A percentile compares a stretch with the other conserved stretches of the same genome.
These are phyloP conservation scores for Erythrocercus mccallii DNA, from an alignment of 2,113 vertebrate genomes.

Conservation along the genomic window DNA sequence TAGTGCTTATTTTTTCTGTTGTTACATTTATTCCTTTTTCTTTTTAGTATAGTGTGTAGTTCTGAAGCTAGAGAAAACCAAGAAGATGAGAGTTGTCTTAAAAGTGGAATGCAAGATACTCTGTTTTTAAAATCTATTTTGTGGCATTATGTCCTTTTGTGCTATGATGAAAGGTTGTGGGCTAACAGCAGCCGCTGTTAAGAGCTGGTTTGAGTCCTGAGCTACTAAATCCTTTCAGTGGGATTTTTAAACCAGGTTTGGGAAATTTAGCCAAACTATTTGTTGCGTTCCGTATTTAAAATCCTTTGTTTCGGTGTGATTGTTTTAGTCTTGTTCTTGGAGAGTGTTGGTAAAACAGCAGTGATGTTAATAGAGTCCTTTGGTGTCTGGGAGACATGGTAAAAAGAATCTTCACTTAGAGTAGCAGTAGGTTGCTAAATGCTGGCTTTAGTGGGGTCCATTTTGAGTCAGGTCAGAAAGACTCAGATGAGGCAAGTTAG, in stretches of 20 bases:
- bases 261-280: not conserved
- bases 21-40: not conserved
- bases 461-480: slow-evolving; percentile 17
- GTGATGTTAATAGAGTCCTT: not conserved
- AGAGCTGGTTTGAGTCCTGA: slow-evolving; percentile 3
- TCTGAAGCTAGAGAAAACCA: not conserved
- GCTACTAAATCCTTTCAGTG: slow-evolving; percentile 2
- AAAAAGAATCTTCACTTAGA: not conserved
- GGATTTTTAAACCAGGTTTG: not conserved
- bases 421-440: not conserved
- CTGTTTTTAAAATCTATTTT: slow-evolving; percentile 21
- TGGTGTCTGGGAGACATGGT: not conserved
- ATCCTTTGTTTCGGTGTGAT: not conserved
- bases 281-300: not conserved
- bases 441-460: not conserved
- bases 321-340: not conserved
- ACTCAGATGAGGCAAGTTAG: not conserved
- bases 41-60: not conserved
- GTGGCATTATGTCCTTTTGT: not conserved
- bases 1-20: not conserved
- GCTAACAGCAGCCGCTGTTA: not conserved
- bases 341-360: not conserved
- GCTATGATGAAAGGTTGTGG: not conserved
- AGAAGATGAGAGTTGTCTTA: not conserved
- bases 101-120: not conserved